These are phyloP conservation scores for Nannoperca australis DNA, from an alignment of 2,797 vertebrate genomes.

Conservation along the genomic window DNA sequence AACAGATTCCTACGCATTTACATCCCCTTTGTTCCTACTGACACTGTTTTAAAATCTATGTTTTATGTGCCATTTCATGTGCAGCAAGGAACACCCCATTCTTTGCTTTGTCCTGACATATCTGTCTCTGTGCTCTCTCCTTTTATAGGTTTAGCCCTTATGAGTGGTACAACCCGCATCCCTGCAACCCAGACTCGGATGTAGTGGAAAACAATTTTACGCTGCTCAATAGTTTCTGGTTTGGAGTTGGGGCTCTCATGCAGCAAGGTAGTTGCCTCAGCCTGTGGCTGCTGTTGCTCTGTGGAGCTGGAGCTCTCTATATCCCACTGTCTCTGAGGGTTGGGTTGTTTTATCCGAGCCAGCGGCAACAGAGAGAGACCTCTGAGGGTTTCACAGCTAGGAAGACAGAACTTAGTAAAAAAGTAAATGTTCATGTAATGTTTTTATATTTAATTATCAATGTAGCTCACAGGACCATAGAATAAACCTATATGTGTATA, in stretches of 20 bases:
- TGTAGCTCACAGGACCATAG: slow-evolving; percentile 23
- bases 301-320: slow-evolving; percentile 79
- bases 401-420: slow-evolving; percentile 34
- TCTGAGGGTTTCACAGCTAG: slow-evolving; percentile 82
- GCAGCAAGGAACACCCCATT: slow-evolving; percentile 29
- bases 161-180: slow-evolving; percentile 99
- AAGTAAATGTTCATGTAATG: slow-evolving; percentile 43
- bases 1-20: slow-evolving; percentile 36
- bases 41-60: slow-evolving; percentile 34
- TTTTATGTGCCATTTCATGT: slow-evolving; percentile 54
- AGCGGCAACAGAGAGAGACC: slow-evolving; percentile 87
- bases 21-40: slow-evolving; percentile 37
- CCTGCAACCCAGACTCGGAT: slow-evolving; percentile 99
- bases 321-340: slow-evolving; percentile 90
- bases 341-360: slow-evolving; percentile 80
- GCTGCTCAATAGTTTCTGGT: slow-evolving; percentile 99
- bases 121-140: slow-evolving; percentile 80
- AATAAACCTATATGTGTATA: slow-evolving; percentile 5
- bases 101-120: slow-evolving; percentile 56
- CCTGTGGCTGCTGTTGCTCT: slow-evolving; percentile 87
- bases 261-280: slow-evolving; percentile 98
- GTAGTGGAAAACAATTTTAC: slow-evolving; percentile 99
- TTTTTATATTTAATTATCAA: slow-evolving; percentile 31
- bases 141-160: slow-evolving; percentile 96
- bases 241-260: slow-evolving; percentile 99